Evolutionary conservation across 2,797 vertebrate genomes (phyloP).

Genomic region (Tinamus major): DNA sequence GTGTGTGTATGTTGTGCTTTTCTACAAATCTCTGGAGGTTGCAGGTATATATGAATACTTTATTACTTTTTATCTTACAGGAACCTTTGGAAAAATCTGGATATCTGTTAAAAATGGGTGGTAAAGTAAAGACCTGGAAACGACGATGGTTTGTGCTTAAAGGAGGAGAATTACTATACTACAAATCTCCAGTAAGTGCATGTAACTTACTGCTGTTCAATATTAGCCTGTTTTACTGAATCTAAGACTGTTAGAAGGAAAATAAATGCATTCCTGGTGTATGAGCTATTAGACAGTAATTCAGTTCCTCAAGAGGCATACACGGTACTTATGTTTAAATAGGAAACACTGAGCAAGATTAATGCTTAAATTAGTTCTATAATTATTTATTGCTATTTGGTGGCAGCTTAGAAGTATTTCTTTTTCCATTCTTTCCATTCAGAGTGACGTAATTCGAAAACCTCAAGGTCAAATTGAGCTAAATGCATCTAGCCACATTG

Average conservation of each 20-base stretch:
- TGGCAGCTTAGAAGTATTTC: not conserved
- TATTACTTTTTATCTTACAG: slow-evolving; percentile 72
- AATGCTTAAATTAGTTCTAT: slow-evolving; percentile 31
- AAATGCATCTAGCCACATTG: slow-evolving; percentile 89
- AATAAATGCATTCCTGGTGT: not conserved
- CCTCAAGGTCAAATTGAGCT: slow-evolving; percentile 97
- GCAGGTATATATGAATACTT: not conserved
- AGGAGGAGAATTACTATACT: slow-evolving; percentile 96
- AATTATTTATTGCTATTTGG: not conserved
- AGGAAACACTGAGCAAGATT: slow-evolving; percentile 12
- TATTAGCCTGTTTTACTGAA: not conserved
- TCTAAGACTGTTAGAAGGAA: not conserved
- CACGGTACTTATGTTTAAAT: not conserved
- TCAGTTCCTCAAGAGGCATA: not conserved
- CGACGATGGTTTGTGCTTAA: slow-evolving; percentile 97
- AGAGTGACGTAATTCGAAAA: slow-evolving; percentile 97
- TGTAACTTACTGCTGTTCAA: not conserved
- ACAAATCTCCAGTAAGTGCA: slow-evolving; percentile 93
- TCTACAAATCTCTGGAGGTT: not conserved
- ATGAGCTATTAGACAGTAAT: not conserved
- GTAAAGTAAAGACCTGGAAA: slow-evolving; percentile 97
- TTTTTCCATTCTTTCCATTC: slow-evolving; percentile 47
- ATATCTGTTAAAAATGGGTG: slow-evolving; percentile 97
- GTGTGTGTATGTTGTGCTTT: not conserved
- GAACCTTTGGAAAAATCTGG: slow-evolving; percentile 97